Base-by-base conservation (phyloP, 1,140 invertebrate species). In the Cylas formicarius region DNA sequence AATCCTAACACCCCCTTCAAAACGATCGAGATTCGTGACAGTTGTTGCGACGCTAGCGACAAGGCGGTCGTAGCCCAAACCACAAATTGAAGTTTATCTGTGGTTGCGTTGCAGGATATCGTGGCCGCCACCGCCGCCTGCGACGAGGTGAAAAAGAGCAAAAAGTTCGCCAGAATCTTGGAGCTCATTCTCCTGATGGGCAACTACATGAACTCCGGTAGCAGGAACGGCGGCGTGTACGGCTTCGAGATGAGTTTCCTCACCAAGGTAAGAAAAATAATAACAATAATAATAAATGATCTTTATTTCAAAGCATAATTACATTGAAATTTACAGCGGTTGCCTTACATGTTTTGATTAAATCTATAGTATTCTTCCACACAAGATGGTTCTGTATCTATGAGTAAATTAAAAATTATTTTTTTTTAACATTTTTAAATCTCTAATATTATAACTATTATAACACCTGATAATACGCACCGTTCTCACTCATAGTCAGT, bases 201-300 rank as follows among this genome's bases (percentile, higher is more conserved):
- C 11, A 98, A 97, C 70, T 92, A 89, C 54, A 89, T 97, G 82
- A 97, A 97, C 65, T 81, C 88, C 2, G 92, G 93, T 0, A 92
- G 90, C 1, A 84, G 82, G 53, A 96, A 96, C 63, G 92, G 83
- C 6, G 85, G 90, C 56, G 90, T 92, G 2, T 85, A 91, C 58
- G 96, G 90, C 4, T 99, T 97, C 68, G 93, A 99, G 67, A 94
- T 98, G 41, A 93, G 81, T 62, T 97, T 90, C 65, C 72, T 99
- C 2, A 86, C 91, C 0, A 97, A 97, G 75, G 84, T 93, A 67
- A 58, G 53, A 19, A n/a, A 9, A 20, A 33, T 10, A n/a, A 7
- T 32, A n/a, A n/a, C n/a, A n/a, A n/a, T n/a, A n/a, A 6, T 31
- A 11, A 11, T 26, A 1, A 10, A 20, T 11, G 2, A 23, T 21